Percentiles rank a stretch among this genome's conserved stretches.
These are phyloP conservation scores for Ligdia adustata DNA, from an alignment of 2,888 invertebrate genomes.

Conservation along the genomic window DNA sequence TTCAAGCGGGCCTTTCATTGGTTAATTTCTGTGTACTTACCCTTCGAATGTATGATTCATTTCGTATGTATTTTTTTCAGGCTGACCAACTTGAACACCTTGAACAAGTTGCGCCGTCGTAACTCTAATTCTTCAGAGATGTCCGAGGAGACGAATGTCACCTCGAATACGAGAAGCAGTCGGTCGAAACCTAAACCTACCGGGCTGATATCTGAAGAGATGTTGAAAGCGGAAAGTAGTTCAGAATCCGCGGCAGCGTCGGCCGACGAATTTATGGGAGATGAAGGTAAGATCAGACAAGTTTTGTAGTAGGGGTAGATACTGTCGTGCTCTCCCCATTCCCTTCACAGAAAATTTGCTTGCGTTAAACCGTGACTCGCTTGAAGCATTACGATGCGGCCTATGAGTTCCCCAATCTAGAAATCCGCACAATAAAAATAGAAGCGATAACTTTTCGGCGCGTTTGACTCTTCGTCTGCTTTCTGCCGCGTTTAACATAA, in stretches of 20 bases:
- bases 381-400: too few species aligned
- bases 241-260: slow-evolving; percentile 61
- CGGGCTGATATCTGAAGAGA: slow-evolving; percentile 48
- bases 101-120: slow-evolving; percentile 59
- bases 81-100: slow-evolving; percentile 61
- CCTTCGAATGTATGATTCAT: too few species aligned
- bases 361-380: too few species aligned
- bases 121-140: slow-evolving; percentile 43
- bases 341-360: neutral
- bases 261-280: slow-evolving; percentile 51
- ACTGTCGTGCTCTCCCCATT: too few species aligned
- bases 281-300: slow-evolving; percentile 39
- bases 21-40: too few species aligned
- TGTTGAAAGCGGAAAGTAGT: slow-evolving; percentile 62
- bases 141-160: slow-evolving; percentile 34
- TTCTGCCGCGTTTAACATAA: too few species aligned
- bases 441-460: too few species aligned
- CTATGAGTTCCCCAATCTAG: too few species aligned
- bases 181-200: slow-evolving; percentile 45
- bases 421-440: too few species aligned
- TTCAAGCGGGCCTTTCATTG: too few species aligned
- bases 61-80: slow-evolving; percentile 55
- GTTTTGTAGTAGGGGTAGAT: too few species aligned
- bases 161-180: slow-evolving; percentile 33
- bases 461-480: too few species aligned